A percentile compares a stretch with the other conserved stretches of the same genome.
These are phyloP conservation scores for Spilogale gracilis DNA, from an alignment of 2,113 vertebrate genomes.

Conservation along the genomic window DNA sequence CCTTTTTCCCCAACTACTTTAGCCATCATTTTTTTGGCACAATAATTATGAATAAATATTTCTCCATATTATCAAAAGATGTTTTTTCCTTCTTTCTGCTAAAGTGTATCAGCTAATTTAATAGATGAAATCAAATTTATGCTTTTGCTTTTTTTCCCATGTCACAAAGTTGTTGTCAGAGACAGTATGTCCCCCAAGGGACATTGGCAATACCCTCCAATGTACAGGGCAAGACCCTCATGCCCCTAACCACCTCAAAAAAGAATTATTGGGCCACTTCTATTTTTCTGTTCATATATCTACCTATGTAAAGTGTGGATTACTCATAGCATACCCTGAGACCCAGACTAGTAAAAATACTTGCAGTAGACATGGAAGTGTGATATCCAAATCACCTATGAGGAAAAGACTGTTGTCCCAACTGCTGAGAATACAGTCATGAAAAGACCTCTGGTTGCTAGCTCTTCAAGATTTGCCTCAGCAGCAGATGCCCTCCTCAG, in stretches of 20 bases:
- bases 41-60: background rate
- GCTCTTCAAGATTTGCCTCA: background rate
- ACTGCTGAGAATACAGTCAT: background rate
- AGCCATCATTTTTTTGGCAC: background rate
- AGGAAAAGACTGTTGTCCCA: background rate
- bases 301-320: background rate
- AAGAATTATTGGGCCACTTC: background rate
- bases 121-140: constrained; percentile 1
- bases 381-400: background rate
- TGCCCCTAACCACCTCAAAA: background rate
- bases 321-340: background rate
- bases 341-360: background rate
- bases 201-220: background rate
- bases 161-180: background rate
- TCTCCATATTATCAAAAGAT: background rate
- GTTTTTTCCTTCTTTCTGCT: background rate
- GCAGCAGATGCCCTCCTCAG: background rate
- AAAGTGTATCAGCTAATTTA: constrained; percentile 47
- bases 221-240: background rate
- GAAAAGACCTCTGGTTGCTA: background rate
- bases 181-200: background rate
- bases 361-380: background rate
- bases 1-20: background rate
- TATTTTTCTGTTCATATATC: background rate
- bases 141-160: background rate